These are phyloP conservation scores for Bathynomus jamesi DNA, from an alignment of 1,140 invertebrate species.

Conservation along the genomic window DNA sequence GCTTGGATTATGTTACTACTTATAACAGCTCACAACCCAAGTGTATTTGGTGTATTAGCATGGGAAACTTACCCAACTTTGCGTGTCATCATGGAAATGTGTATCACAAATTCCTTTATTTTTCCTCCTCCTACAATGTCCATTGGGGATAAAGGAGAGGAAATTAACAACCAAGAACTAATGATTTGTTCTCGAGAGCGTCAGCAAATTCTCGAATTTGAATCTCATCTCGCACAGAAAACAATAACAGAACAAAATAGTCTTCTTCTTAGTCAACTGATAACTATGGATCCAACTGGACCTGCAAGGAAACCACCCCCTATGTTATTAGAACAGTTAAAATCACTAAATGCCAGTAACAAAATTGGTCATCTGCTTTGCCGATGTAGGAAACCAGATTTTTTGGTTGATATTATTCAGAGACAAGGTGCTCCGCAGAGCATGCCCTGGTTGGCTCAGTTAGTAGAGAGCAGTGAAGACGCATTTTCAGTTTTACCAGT, in stretches of 20 bases:
- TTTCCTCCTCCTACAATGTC: constrained; percentile 62
- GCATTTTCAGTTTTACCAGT: constrained; percentile 79
- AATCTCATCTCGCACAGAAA: constrained; percentile 79
- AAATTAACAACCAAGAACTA: constrained; percentile 55
- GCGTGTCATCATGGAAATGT: constrained; percentile 89
- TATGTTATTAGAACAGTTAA: constrained; percentile 69
- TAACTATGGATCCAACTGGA: constrained; percentile 74
- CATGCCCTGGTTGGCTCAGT: constrained; percentile 93
- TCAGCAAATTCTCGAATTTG: constrained; percentile 81
- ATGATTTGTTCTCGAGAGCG: constrained; percentile 65
- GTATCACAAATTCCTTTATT: constrained; percentile 77
- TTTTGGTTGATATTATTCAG: constrained; percentile 86
- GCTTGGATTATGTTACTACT: constrained; percentile 84
- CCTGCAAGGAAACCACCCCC: constrained; percentile 68
- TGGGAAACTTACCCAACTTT: constrained; percentile 91
- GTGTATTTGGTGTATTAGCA: constrained; percentile 69
- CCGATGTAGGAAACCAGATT: constrained; percentile 78
- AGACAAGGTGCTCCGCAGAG: constrained; percentile 65
- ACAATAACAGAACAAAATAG: constrained; percentile 86
- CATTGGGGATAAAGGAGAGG: constrained; percentile 53
- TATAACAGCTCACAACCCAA: constrained; percentile 83
- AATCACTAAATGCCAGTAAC: constrained; percentile 64
- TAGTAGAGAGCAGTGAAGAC: constrained; percentile 84
- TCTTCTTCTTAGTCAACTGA: constrained; percentile 62
- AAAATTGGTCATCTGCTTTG: constrained; percentile 85